A percentile compares a stretch with the other conserved stretches of the same genome.
Evolutionary conservation across 2,797 vertebrate genomes (phyloP).

Genomic region (Peromyscus aztecus): DNA sequence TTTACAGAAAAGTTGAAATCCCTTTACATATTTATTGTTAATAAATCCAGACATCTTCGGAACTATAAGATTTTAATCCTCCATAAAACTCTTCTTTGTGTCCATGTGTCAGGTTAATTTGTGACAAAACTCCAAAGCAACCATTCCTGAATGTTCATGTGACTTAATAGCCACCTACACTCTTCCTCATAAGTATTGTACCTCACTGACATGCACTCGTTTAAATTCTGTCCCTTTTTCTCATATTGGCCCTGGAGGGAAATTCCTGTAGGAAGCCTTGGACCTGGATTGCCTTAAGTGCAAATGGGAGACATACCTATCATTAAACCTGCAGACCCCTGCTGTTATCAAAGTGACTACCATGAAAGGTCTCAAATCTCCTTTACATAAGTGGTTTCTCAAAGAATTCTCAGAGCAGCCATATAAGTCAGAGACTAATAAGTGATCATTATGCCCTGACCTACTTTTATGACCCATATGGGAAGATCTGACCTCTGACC

Average conservation of each 20-base stretch:
- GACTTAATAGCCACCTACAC: neutral
- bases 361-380: neutral
- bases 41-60: constrained; percentile 9
- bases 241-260: neutral
- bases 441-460: neutral
- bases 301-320: neutral
- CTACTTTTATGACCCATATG: neutral
- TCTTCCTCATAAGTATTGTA: neutral
- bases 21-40: constrained; percentile 49
- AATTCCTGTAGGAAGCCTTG: neutral
- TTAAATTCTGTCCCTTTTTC: neutral
- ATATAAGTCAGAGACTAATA: neutral
- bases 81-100: neutral
- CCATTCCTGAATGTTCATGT: neutral
- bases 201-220: neutral
- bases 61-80: constrained; percentile 10
- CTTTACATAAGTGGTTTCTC: neutral
- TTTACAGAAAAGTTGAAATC: constrained; percentile 25
- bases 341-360: neutral
- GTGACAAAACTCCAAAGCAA: neutral
- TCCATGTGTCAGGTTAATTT: neutral
- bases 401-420: constrained; percentile 31
- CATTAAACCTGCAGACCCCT: neutral
- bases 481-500: neutral
- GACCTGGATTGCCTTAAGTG: neutral